Conservation (phyloP, 2,113 vertebrate genomes). For the Morone saxatilis region DNA sequence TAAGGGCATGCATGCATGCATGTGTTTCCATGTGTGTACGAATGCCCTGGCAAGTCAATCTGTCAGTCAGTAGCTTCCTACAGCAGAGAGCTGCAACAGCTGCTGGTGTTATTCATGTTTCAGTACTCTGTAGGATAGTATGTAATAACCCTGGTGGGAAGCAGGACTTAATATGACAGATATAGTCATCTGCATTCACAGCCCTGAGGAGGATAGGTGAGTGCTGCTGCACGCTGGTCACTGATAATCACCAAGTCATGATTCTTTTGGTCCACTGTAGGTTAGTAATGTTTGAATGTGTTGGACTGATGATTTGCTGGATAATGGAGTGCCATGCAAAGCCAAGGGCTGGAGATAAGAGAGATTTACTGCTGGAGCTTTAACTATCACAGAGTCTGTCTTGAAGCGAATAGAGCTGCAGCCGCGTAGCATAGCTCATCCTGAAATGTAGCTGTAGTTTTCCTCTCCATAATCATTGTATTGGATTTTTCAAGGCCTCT, state of each 20-base stretch:
- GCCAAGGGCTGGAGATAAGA: slow-evolving; percentile 55
- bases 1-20: slow-evolving; percentile 15
- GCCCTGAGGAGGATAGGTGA: slow-evolving; percentile 72
- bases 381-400: slow-evolving; percentile 56
- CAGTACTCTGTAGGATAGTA: slow-evolving; percentile 24
- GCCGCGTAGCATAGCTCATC: slow-evolving; percentile 64
- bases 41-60: slow-evolving; percentile 28
- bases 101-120: slow-evolving; percentile 48
- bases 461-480: slow-evolving; percentile 74
- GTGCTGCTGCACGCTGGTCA: slow-evolving; percentile 49
- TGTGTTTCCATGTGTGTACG: slow-evolving; percentile 18
- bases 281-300: slow-evolving; percentile 65
- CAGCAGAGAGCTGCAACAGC: slow-evolving; percentile 31
- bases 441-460: slow-evolving; percentile 77
- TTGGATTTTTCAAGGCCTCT: slow-evolving; percentile 76
- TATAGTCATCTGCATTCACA: slow-evolving; percentile 61
- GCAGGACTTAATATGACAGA: slow-evolving; percentile 68
- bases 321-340: slow-evolving; percentile 66
- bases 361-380: slow-evolving; percentile 72
- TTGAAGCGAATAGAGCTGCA: slow-evolving; percentile 53
- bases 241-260: slow-evolving; percentile 53
- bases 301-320: slow-evolving; percentile 67
- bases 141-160: slow-evolving; percentile 48
- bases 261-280: slow-evolving; percentile 58
- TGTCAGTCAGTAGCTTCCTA: slow-evolving; percentile 28